A percentile compares a stretch with the other conserved stretches of the same genome.
These are phyloP conservation scores for Siniperca scherzeri DNA, from an alignment of 2,797 vertebrate species.

Conservation along the genomic window DNA sequence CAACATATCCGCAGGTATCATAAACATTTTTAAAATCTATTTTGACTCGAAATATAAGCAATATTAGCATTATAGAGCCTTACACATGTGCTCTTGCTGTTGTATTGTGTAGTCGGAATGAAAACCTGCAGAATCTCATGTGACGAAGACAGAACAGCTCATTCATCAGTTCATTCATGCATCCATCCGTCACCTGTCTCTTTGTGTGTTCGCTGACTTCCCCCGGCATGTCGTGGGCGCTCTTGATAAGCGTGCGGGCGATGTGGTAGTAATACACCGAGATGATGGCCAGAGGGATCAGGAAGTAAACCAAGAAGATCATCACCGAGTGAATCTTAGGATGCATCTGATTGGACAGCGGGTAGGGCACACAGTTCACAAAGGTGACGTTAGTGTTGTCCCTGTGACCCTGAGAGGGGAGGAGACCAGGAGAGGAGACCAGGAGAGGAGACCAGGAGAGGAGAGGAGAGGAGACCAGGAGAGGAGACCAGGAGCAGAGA, in stretches of 20 bases:
- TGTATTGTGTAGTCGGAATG: too few relatives aligned
- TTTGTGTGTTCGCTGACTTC: slow-evolving; percentile 93
- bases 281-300: slow-evolving; percentile 92
- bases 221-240: slow-evolving; percentile 94
- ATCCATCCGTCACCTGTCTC: slow-evolving; percentile 88
- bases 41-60: too few relatives aligned
- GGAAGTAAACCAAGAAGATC: slow-evolving; percentile 97
- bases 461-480: neutral
- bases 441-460: too few relatives aligned
- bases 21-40: too few relatives aligned
- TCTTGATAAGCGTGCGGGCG: slow-evolving; percentile 92
- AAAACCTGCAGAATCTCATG: neutral
- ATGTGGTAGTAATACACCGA: slow-evolving; percentile 96
- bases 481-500: too few relatives aligned
- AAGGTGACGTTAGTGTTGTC: slow-evolving; percentile 89
- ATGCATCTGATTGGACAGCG: slow-evolving; percentile 90
- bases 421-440: accelerated
- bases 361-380: slow-evolving; percentile 93
- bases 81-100: neutral
- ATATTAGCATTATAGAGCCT: too few relatives aligned
- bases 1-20: too few relatives aligned
- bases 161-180: neutral
- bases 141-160: too few relatives aligned
- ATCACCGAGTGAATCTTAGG: slow-evolving; percentile 94
- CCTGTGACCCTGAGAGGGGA: slow-evolving; percentile 76